A percentile compares a stretch with the other conserved stretches of the same genome.
Evolutionary conservation across 2,888 invertebrate species (phyloP).

Genomic region (Smittia aterrima): DNA sequence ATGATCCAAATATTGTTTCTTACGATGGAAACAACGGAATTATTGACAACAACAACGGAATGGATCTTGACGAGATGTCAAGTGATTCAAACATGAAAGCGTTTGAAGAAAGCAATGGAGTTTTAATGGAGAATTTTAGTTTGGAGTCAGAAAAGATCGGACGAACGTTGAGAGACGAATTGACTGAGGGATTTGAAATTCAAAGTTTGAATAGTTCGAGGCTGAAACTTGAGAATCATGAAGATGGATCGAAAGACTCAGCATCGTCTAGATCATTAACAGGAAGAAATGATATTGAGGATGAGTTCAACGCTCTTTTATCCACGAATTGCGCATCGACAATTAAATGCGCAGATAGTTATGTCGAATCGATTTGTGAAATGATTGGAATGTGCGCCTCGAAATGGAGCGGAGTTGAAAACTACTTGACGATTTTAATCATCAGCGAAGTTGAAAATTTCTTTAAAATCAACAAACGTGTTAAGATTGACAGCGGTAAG

Average conservation of each 20-base stretch:
- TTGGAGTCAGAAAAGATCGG: constrained; percentile 30
- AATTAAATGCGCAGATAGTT: constrained; percentile 45
- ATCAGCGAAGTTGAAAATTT: constrained; percentile 35
- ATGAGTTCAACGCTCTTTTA: constrained; percentile 33
- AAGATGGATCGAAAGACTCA: constrained; percentile 31
- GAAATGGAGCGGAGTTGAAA: constrained; percentile 39
- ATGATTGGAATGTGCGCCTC: constrained; percentile 47
- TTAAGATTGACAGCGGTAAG: constrained; percentile 19
- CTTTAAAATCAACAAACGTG: constrained; percentile 15
- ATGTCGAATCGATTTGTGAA: constrained; percentile 49
- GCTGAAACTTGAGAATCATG: constrained; percentile 31
- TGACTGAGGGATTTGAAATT: constrained; percentile 30
- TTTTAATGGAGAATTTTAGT: constrained; percentile 32
- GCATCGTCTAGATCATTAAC: constrained; percentile 10
- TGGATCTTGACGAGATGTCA: constrained; percentile 28
- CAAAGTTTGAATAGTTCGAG: constrained; percentile 9
- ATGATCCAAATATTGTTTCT: constrained; percentile 29
- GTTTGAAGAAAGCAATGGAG: constrained; percentile 31
- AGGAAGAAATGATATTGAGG: constrained; percentile 31
- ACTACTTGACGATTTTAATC: constrained; percentile 23
- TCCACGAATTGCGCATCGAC: constrained; percentile 36
- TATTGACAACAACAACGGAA: constrained; percentile 30
- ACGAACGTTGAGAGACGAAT: constrained; percentile 5
- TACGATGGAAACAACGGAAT: constrained; percentile 39
- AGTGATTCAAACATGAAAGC: constrained; percentile 36